Conservation (phyloP, 2,888 invertebrate species). For the Tetheella fluctuosa region DNA sequence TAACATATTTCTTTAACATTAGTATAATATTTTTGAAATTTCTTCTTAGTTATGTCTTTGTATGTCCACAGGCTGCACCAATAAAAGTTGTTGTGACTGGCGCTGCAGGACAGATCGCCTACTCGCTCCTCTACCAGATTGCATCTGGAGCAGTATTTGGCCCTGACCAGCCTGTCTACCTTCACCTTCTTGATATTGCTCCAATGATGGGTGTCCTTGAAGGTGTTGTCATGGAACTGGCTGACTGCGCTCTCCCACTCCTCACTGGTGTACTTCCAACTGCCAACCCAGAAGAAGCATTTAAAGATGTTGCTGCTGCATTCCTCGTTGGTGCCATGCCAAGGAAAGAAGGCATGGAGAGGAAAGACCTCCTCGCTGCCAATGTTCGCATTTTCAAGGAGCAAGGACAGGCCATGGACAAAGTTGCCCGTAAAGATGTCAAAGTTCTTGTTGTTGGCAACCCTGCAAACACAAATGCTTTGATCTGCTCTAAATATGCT, state of each 20-base stretch:
- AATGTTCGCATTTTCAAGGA: slow-evolving; percentile 99
- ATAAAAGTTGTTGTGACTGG: slow-evolving; percentile 98
- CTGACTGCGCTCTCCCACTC: slow-evolving; percentile 97
- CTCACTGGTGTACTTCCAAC: slow-evolving; percentile 94
- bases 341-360: slow-evolving; percentile 97
- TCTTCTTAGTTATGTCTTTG: slow-evolving; percentile 20
- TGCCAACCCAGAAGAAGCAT: slow-evolving; percentile 94
- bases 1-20: slow-evolving; percentile 24
- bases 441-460: slow-evolving; percentile 99
- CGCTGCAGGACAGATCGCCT: slow-evolving; percentile 99
- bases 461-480: slow-evolving; percentile 99
- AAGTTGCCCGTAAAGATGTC: slow-evolving; percentile 94
- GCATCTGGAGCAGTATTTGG: slow-evolving; percentile 99
- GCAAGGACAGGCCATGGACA: slow-evolving; percentile 97
- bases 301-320: slow-evolving; percentile 97
- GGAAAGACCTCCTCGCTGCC: slow-evolving; percentile 98
- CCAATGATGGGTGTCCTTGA: slow-evolving; percentile 98
- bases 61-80: slow-evolving; percentile 87
- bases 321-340: slow-evolving; percentile 99
- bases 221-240: slow-evolving; percentile 98
- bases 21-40: not conserved
- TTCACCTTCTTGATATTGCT: slow-evolving; percentile 97
- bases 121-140: slow-evolving; percentile 96
- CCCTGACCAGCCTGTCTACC: slow-evolving; percentile 91
- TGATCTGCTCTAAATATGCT: slow-evolving; percentile 97